These are phyloP conservation scores for Periophthalmodon schlosseri DNA, from an alignment of 2,113 vertebrate genomes.

Conservation along the genomic window DNA sequence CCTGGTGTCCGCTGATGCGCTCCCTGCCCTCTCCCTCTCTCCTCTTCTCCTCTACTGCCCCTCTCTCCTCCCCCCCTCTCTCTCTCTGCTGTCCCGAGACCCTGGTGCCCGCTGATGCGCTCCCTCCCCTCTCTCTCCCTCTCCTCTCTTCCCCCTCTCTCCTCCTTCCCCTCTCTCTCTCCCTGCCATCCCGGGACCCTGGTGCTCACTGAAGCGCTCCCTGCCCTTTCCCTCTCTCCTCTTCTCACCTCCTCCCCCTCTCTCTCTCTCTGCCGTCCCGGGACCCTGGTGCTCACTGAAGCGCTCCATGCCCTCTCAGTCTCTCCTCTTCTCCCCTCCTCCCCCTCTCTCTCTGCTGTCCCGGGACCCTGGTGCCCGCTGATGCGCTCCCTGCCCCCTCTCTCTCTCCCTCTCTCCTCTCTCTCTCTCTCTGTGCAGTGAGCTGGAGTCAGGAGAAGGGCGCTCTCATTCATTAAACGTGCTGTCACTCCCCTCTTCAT, in stretches of 20 bases:
- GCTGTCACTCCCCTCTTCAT: conserved; percentile 79
- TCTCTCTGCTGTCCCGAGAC: too few relatives aligned
- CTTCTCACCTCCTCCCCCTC: neutral
- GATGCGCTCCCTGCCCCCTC: conserved; percentile 52
- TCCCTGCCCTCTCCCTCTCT: conserved; percentile 33
- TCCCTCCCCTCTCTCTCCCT: too few relatives aligned
- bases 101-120: too few relatives aligned
- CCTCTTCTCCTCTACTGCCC: too few relatives aligned
- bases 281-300: conserved; percentile 52
- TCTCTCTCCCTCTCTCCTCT: too few relatives aligned
- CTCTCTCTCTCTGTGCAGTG: conserved; percentile 37
- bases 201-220: too few relatives aligned
- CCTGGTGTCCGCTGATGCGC: conserved; percentile 43
- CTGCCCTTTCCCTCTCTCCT: neutral
- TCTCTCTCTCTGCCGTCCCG: conserved; percentile 38
- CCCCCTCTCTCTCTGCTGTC: conserved; percentile 24
- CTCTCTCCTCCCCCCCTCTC: too few relatives aligned
- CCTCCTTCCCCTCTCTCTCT: neutral
- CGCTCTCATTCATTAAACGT: conserved; percentile 88
- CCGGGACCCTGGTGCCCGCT: conserved; percentile 51
- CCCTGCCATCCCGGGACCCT: too few relatives aligned
- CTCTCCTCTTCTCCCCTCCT: too few relatives aligned
- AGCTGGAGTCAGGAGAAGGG: conserved; percentile 78
- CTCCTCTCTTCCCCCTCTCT: too few relatives aligned
- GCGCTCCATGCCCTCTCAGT: conserved; percentile 43